Evolutionary conservation across 2,113 vertebrate species (phyloP), one percentile per base, ranked within the genome.

Genomic region (Connochaetes taurinus): DNA sequence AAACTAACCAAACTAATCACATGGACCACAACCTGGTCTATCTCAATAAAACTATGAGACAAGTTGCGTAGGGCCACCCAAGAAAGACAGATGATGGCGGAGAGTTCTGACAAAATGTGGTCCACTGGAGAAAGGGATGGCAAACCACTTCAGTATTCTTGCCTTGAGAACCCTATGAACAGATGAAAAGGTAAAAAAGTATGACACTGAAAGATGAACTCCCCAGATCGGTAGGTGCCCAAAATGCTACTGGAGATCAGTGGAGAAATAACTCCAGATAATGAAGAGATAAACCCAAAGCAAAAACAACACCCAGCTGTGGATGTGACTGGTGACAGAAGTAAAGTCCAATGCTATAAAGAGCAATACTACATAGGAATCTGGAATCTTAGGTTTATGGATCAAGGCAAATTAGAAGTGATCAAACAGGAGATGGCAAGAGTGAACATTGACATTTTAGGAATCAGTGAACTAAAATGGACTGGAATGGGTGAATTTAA

Each of bases 31-130:
- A 21, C 5, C n/a, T 71, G 36, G 19, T 40, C n/a, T 3, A 40
- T 21, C 10, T 71, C 67, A 71, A 71, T 12, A 12, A 40, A 40
- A 71, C n/a, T 71, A 40, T 40, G 67, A 71, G 19, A 36, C 67
- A 36, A 36, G 5, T 21, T 0, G 0, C 6, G 17, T 36, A 36
- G 64, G n/a, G 64, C 19, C 19, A 71, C 33, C n/a, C n/a, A 71
- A 71, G 64, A 36, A n/a, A 21, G 17, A 71, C 1, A 19, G 64
- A 21, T 71, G n/a, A 21, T 11, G 19, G 64, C 0, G 0, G 9
- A 23, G 9, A 36, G 17, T 36, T 36, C n/a, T 71, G 64, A 36
- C n/a, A 71, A 71, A 71, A 36, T 36, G 64, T 11, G 3, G 64
- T 36, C 5, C 64, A 36, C 64, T 71, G 64, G 19, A 71, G 19